phyloP scores from a whole-genome alignment of 2,113 vertebrate genomes.

The Jaculus jaculus region DNA sequence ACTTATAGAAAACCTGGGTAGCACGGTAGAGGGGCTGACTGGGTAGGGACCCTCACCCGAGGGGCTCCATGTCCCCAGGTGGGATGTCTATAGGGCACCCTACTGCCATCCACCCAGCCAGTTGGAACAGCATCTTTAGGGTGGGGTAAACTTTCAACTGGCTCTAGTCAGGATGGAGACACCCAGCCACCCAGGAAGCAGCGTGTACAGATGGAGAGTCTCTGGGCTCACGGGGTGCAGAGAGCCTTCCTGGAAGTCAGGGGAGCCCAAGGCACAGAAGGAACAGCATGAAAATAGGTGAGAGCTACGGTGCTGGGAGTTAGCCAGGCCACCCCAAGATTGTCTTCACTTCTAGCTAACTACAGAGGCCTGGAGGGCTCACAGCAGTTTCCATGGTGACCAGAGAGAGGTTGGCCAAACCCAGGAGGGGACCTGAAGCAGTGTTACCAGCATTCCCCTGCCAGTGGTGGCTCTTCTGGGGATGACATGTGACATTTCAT shows the following conservation, averaged over 20 bases:
- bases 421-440: no score
- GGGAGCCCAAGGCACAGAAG: background rate
- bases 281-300: background rate
- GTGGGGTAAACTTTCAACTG: background rate
- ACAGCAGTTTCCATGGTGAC: background rate
- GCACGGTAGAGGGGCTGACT: no score
- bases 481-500: fast-evolving
- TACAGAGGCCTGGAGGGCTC: background rate
- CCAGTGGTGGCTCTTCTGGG: fast-evolving
- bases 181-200: background rate
- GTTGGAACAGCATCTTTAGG: background rate
- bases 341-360: background rate
- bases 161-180: background rate
- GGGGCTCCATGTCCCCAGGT: no score
- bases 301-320: fast-evolving
- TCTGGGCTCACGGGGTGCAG: background rate
- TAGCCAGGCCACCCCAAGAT: background rate
- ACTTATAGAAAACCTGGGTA: background rate
- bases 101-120: background rate
- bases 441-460: background rate
- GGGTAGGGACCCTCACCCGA: no score
- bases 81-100: background rate
- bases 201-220: no score
- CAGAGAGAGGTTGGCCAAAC: background rate
- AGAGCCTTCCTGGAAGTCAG: background rate